Conservation (phyloP, 1,140 invertebrate genomes). For the Leptopilina boulardi region DNA sequence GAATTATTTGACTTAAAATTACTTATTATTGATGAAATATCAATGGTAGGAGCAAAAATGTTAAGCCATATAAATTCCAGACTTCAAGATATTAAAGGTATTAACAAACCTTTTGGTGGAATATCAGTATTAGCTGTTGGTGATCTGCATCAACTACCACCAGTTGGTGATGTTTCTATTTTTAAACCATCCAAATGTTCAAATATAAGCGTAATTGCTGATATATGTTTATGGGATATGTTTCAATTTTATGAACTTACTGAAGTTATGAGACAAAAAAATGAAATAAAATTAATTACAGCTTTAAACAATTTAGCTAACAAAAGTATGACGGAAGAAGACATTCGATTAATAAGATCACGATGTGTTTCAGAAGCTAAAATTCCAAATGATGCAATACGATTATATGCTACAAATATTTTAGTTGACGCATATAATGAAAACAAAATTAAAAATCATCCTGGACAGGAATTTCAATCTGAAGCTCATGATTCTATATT, state of each 20-base stretch:
- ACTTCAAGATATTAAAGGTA: conserved; percentile 63
- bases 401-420: too few relatives aligned
- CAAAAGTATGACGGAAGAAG: conserved; percentile 12
- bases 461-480: too few relatives aligned
- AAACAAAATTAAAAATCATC: too few relatives aligned
- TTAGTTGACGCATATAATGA: too few relatives aligned
- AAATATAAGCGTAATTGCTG: conserved; percentile 10
- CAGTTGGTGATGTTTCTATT: conserved; percentile 47
- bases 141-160: conserved; percentile 56
- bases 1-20: conserved; percentile 57
- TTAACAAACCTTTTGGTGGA: conserved; percentile 53
- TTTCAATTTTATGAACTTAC: conserved; percentile 55
- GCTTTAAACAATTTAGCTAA: conserved; percentile 47
- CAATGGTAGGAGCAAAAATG: conserved; percentile 61
- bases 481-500: too few relatives aligned
- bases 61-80: conserved; percentile 56
- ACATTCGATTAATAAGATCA: conserved; percentile 43
- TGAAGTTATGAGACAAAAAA: conserved; percentile 58
- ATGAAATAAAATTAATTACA: conserved; percentile 49
- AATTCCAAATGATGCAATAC: conserved; percentile 13
- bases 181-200: conserved; percentile 41
- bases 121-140: conserved; percentile 56
- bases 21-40: conserved; percentile 70
- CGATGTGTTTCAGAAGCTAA: conserved; percentile 35
- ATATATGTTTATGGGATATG: conserved; percentile 46